phyloP scores from a whole-genome alignment of 2,797 vertebrate genomes.

The Benthosema pterotum region DNA sequence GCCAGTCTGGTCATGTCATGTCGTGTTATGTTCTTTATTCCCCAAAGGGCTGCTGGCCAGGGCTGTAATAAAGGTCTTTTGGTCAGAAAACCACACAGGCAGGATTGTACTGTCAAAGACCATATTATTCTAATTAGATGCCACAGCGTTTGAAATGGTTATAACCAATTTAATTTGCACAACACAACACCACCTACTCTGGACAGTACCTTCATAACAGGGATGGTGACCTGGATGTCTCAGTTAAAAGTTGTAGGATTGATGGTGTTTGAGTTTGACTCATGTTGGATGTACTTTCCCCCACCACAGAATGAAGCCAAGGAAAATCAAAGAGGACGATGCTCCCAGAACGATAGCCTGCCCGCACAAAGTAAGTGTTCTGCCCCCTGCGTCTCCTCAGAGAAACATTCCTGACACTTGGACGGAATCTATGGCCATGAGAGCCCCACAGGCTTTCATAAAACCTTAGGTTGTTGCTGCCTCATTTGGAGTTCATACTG shows the following conservation, averaged over 20 bases:
- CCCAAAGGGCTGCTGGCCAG: too few relatives aligned
- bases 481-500: conserved; percentile 11
- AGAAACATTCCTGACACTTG: background rate
- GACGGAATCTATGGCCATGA: background rate
- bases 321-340: conserved; percentile 99
- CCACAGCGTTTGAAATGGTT: too few relatives aligned
- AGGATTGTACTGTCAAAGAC: too few relatives aligned
- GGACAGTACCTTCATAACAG: too few relatives aligned
- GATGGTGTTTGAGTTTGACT: conserved; percentile 8
- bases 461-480: background rate
- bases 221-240: too few relatives aligned
- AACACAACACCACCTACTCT: too few relatives aligned
- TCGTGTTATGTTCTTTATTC: too few relatives aligned
- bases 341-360: conserved; percentile 99
- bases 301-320: conserved; percentile 93
- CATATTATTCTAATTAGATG: too few relatives aligned
- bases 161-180: too few relatives aligned
- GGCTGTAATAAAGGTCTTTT: too few relatives aligned
- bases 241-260: background rate
- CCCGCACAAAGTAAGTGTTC: conserved; percentile 95
- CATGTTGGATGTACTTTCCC: background rate
- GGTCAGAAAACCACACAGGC: too few relatives aligned
- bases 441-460: background rate
- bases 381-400: background rate
- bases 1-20: background rate